Evolutionary conservation across 2,888 invertebrate genomes (phyloP).

Genomic region (Toxonevra muliebris): DNA sequence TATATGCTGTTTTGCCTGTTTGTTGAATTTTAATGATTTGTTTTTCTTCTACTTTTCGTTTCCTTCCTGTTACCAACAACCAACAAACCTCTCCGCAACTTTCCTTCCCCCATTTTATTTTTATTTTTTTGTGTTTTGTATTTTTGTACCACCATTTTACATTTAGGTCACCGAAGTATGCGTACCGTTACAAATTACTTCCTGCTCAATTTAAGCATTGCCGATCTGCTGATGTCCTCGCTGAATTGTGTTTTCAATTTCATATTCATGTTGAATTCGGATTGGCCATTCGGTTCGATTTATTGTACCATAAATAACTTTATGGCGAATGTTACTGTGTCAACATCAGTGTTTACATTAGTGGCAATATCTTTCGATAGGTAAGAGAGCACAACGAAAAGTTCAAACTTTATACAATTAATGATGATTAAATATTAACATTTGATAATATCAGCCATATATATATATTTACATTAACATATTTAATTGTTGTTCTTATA

Average conservation of each 20-base stretch:
- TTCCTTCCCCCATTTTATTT: background rate
- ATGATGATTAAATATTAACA: too few species aligned
- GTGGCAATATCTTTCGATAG: slow-evolving; percentile 94
- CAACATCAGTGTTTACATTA: slow-evolving; percentile 92
- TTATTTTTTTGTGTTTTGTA: background rate
- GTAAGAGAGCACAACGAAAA: slow-evolving; percentile 67
- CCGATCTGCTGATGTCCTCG: slow-evolving; percentile 86
- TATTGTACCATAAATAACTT: slow-evolving; percentile 92
- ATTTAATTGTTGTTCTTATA: background rate
- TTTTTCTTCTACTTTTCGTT: background rate
- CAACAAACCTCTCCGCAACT: background rate
- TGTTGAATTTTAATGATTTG: background rate
- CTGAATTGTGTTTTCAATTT: slow-evolving; percentile 92
- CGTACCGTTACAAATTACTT: slow-evolving; percentile 93
- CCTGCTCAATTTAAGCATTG: slow-evolving; percentile 86
- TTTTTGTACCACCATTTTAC: slow-evolving; percentile 31
- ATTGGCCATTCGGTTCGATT: slow-evolving; percentile 89
- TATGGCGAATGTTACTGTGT: slow-evolving; percentile 89
- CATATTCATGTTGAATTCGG: slow-evolving; percentile 84
- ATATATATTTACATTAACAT: slow-evolving; percentile 8
- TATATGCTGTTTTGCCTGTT: background rate
- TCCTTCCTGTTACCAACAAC: too few species aligned
- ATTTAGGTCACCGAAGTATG: slow-evolving; percentile 82
- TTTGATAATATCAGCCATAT: too few species aligned
- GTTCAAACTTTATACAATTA: background rate